Evolutionary conservation across 2,797 vertebrate genomes (phyloP), one percentile per base, ranked within the genome.

Genomic region (Poeciliopsis presidionis): DNA sequence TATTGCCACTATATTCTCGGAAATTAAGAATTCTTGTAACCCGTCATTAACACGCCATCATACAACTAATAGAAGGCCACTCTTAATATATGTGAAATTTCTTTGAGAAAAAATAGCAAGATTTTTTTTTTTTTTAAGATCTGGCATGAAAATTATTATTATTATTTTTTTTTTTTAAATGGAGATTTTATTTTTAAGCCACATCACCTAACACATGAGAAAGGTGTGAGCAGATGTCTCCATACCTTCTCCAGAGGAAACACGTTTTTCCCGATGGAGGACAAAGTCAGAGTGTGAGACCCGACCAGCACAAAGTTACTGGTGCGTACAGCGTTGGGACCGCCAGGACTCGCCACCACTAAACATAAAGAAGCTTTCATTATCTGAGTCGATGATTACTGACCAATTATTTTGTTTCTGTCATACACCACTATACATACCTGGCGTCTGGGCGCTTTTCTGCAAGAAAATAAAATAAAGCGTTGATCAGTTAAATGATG

Each of bases 201-300:
- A 49, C 16, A 20, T 49, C 5, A 0, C 16, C 0, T n/a, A 36
- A 25, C 1, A 6, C 28, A 53, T 0, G 0, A 51, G 8, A 11
- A 49, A 20, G 39, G 55, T 0, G 2, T 39, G 6, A 74, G 41
- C 39, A 20, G 16, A 30, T 63, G 7, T 63, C 33, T 63, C 36
- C 33, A 20, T 97, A 99, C 98, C 98, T 98, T 99, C 61, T 99
- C 97, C 90, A 99, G 57, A 22, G 93, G 90, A 84, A 98, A 99
- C 75, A 95, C 98, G 77, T 91, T 95, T 75, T 90, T 96, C 82
- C 98, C 98, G 63, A 97, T 83, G 7, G 97, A 98, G 39, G 96
- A 91, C 25, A 99, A 81, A 0, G 94, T 96, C n/a, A 99, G 94
- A 30, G 94, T 97, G 90, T 98, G 95, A 28, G 96, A 97, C 47